Evolutionary conservation across 2,888 invertebrate species (phyloP).

Genomic region (Malacosoma neustria): DNA sequence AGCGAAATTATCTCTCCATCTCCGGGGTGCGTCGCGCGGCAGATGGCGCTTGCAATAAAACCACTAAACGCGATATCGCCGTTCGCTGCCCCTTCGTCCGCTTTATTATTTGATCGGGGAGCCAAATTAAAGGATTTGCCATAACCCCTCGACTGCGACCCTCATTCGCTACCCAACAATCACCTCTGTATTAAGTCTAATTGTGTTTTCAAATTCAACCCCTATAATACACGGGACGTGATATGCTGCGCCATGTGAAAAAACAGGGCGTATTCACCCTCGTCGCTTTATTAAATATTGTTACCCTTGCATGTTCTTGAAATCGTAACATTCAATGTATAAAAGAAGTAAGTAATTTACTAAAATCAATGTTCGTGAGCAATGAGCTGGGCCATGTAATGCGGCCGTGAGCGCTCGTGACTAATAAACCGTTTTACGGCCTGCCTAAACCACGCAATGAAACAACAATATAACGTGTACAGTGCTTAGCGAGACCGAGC

Average conservation of each 20-base stretch:
- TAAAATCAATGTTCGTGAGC: slow-evolving; percentile 33
- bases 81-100: slow-evolving; percentile 56
- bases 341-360: slow-evolving; percentile 17
- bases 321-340: slow-evolving; percentile 19
- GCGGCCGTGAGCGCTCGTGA: slow-evolving; percentile 42
- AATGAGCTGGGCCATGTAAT: slow-evolving; percentile 36
- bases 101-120: slow-evolving; percentile 75
- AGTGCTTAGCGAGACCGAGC: slow-evolving; percentile 17
- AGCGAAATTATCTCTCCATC: slow-evolving; percentile 71
- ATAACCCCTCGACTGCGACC: slow-evolving; percentile 64
- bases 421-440: slow-evolving; percentile 49
- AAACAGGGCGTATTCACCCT: slow-evolving; percentile 59
- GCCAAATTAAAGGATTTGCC: slow-evolving; percentile 74
- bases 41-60: slow-evolving; percentile 75
- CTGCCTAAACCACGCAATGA: slow-evolving; percentile 38
- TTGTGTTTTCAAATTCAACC: slow-evolving; percentile 73
- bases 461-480: slow-evolving; percentile 33
- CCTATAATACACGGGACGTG: slow-evolving; percentile 55
- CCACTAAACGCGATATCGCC: slow-evolving; percentile 73
- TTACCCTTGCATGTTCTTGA: slow-evolving; percentile 32
- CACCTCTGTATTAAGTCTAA: slow-evolving; percentile 76
- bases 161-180: slow-evolving; percentile 61
- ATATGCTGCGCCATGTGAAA: slow-evolving; percentile 55
- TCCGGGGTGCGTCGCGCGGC: slow-evolving; percentile 52
- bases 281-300: slow-evolving; percentile 55